Percentiles rank a stretch among this genome's conserved stretches.
These are phyloP conservation scores for Gonioctena quinquepunctata DNA, from an alignment of 1,140 invertebrate genomes.

Conservation along the genomic window DNA sequence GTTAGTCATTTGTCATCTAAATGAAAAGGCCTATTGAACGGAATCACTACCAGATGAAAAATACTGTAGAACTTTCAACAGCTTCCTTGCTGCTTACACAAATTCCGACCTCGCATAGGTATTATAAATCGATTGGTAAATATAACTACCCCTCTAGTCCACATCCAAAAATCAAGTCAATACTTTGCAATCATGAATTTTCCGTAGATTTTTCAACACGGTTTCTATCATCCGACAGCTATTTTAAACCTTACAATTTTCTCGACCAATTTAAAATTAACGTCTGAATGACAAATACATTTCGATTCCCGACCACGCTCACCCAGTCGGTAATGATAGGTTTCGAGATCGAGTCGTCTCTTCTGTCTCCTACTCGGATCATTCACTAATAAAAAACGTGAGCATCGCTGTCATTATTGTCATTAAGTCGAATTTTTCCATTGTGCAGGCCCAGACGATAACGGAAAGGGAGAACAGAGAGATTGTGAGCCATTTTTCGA, in stretches of 20 bases:
- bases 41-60: too few species aligned
- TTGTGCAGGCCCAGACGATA: neutral
- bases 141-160: too few species aligned
- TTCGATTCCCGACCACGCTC: slow-evolving; percentile 29
- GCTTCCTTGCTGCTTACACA: too few species aligned
- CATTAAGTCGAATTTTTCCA: slow-evolving; percentile 28
- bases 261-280: slow-evolving; percentile 25
- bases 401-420: slow-evolving; percentile 25
- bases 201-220: too few species aligned
- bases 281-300: slow-evolving; percentile 41
- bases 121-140: too few species aligned
- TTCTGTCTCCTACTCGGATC: neutral
- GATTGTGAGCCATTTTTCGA: neutral
- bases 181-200: too few species aligned
- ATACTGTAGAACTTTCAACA: too few species aligned
- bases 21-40: too few species aligned
- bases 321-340: slow-evolving; percentile 44
- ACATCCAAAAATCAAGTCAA: too few species aligned
- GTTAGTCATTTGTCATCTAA: too few species aligned
- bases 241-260: neutral
- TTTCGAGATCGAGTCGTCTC: slow-evolving; percentile 29
- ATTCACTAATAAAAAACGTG: neutral
- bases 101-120: too few species aligned
- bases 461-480: neutral
- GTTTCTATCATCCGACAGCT: neutral